Base-by-base conservation (phyloP, 2,797 vertebrate species). In the Molothrus ater region DNA sequence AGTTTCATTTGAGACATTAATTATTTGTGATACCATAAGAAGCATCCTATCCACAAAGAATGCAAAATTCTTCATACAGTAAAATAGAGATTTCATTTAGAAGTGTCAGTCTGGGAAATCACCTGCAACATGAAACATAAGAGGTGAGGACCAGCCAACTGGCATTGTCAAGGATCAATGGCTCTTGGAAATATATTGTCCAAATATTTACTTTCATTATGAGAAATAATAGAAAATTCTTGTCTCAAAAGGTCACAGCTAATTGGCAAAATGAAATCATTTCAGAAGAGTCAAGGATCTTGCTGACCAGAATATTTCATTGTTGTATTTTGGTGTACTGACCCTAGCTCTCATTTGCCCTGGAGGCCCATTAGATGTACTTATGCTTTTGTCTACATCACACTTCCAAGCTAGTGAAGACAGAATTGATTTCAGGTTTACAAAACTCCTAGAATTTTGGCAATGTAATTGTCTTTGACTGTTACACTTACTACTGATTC, bases 1-100 rank as follows among this genome's bases (percentile, higher is more conserved):
- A 42, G 10, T 86, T 90, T 79, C 21, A 9, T 28, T 50, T 7
- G 14, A 73, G 8, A 31, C 11, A 7, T 11, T 42, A 70, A 29
- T 22, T n/a, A 8, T 10, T 79, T 85, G 11, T 69, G 42, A 48
- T 64, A 61, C 60, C 42, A 81, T 36, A 59, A 63, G 31, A 14
- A 65, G 5, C 14, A 54, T 13, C 34, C 45, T 14, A 42, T 66
- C n/a, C 5, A 17, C 11, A 26, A 8, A 65, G 29, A 82, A 50
- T 3, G 40, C 45, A 82, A 34, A 3, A 1, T 42, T 73, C 19
- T 51, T 88, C 66, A 36, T 17, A 16, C 13, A 31, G 18, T 4
- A 73, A 57, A 57, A 10, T n/a, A 71, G 4, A 53, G 10, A 15
- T 24, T 59, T 1, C 0, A 0, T n/a, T 8, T 28, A 61, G 25